Percentiles rank a stretch among this genome's conserved stretches.
Evolutionary conservation across 2,888 invertebrate genomes (phyloP).

Genomic region (Chironomus riparius): DNA sequence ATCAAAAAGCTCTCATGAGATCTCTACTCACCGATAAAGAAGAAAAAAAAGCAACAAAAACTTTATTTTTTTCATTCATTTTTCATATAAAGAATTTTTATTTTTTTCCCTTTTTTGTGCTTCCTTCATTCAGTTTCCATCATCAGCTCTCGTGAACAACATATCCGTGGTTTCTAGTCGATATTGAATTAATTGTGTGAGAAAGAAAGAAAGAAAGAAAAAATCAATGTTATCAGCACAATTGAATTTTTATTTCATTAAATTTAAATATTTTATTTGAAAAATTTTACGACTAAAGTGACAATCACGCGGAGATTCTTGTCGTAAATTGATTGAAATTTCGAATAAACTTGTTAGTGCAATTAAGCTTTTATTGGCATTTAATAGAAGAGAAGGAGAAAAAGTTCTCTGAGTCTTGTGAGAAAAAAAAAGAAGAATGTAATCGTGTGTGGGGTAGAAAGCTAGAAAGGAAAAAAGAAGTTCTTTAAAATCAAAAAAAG

Average conservation of each 20-base stretch:
- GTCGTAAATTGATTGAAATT: background rate
- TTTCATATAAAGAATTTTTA: slow-evolving; percentile 17
- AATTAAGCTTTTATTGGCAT: too few relatives aligned
- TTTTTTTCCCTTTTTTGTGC: background rate
- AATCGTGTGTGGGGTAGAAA: background rate
- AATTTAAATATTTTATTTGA: background rate
- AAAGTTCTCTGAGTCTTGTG: background rate
- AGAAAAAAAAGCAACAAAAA: background rate
- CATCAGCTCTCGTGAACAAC: slow-evolving; percentile 17
- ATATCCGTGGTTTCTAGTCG: background rate
- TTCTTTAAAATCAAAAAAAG: too few relatives aligned
- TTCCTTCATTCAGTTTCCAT: slow-evolving; percentile 13
- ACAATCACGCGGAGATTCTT: background rate
- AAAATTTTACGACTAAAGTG: too few relatives aligned
- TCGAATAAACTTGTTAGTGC: background rate
- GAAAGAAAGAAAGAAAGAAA: slow-evolving; percentile 4
- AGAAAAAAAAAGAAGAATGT: too few relatives aligned
- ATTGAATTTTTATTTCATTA: slow-evolving; percentile 21
- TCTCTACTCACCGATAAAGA: background rate
- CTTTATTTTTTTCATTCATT: slow-evolving; percentile 19
- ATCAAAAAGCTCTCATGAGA: background rate
- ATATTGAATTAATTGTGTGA: background rate
- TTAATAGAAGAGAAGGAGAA: background rate
- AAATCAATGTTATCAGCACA: slow-evolving; percentile 22
- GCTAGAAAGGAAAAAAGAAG: background rate